Percentiles rank a stretch among this genome's conserved stretches.
These are phyloP conservation scores for Pseudomugil tenellus DNA, from an alignment of 2,797 vertebrate genomes.

Conservation along the genomic window DNA sequence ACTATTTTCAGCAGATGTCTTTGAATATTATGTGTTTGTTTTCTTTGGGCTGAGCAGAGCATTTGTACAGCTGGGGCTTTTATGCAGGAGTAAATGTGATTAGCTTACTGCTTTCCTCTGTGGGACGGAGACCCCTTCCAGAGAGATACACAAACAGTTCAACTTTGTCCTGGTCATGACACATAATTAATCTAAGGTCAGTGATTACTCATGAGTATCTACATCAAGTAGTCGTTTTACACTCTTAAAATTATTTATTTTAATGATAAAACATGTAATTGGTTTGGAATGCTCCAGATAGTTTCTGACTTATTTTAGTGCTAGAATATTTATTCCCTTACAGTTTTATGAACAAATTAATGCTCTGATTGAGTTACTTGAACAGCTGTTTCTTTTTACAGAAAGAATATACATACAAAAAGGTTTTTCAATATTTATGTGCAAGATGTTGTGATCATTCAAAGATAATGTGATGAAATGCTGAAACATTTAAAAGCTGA, in stretches of 20 bases:
- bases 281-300: neutral
- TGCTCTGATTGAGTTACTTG: too few relatives aligned
- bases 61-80: conserved; percentile 78
- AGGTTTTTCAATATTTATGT: too few relatives aligned
- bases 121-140: conserved; percentile 49
- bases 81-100: conserved; percentile 71
- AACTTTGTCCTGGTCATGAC: conserved; percentile 32
- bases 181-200: conserved; percentile 22
- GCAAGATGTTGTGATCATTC: too few relatives aligned
- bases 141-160: conserved; percentile 65
- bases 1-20: conserved; percentile 61
- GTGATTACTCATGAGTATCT: conserved; percentile 9
- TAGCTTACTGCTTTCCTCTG: conserved; percentile 67
- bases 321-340: too few relatives aligned
- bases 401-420: too few relatives aligned
- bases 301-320: neutral
- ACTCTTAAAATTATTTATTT: neutral
- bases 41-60: conserved; percentile 60
- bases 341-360: too few relatives aligned
- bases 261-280: neutral
- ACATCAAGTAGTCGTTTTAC: neutral
- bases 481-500: neutral
- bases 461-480: too few relatives aligned
- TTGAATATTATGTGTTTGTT: conserved; percentile 69
- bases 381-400: too few relatives aligned